Base-by-base conservation (phyloP, 2,797 vertebrate genomes). In the Urophycis tenuis region DNA sequence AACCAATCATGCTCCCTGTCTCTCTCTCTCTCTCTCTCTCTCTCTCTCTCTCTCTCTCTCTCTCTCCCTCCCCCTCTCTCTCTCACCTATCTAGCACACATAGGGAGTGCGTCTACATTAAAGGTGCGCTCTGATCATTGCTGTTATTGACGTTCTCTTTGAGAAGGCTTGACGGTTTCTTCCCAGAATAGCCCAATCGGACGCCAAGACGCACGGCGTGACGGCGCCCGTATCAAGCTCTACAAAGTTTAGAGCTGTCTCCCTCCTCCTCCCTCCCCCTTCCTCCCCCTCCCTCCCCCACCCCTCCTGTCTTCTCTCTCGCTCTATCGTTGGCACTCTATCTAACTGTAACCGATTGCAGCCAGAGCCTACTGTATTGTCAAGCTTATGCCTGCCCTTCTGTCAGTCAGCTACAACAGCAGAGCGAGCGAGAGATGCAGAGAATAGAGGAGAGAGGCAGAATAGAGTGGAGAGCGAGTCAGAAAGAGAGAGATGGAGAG, bases 181-280 rank as follows among this genome's bases (percentile, higher is more conserved):
- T 87, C 89, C 85, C 78, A 85, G 91, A 92, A 92, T 90, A 92
- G 82, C 84, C 79, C 81, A 64, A 86, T 86, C 83, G 85, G 87
- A 89, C 84, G 82, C 81, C 84, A 85, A 86, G 90, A 88, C 86
- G 88, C 84, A 82, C 82, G 86, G 80, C 82, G 85, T 89, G 86
- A 86, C 79, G 81, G 85, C 86, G 79, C 83, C 83, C 81, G 78
- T 78, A 76, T 85, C 84, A 85, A 77, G 32, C 78, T 83, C 81
- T 83, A 80, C 85, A 82, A 86, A 80, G 77, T 74, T 86, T 77
- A 69, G 74, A 72, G 75, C 81, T 77, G 79, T 22, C 14, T 30
- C 77, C 72, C 72, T 39, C 73, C 0, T 33, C 22, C 36, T 75
- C 36, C 22, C 78, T 15, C 39, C 14, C 76, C 39, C 12, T 39